These are phyloP conservation scores for Siderastrea siderea DNA, from an alignment of 92 coral and sea anemone genomes.

Conservation along the genomic window DNA sequence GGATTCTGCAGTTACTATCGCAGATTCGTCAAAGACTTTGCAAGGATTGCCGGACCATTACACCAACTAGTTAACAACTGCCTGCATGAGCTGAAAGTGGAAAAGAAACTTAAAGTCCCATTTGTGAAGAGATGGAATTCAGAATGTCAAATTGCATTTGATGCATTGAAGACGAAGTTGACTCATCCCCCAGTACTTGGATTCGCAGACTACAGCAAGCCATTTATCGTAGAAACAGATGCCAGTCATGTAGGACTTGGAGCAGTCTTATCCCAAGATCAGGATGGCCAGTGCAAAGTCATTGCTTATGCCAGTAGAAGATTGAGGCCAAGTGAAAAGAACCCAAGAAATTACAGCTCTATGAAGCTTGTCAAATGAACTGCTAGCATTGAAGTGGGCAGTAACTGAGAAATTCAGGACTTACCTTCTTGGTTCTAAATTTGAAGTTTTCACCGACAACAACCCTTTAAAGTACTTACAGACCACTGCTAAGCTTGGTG, in stretches of 20 bases:
- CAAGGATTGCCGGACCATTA: constrained; percentile 67
- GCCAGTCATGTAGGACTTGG: constrained; percentile 52
- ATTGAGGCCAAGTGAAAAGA: constrained; percentile 65
- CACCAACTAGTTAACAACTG: constrained; percentile 73
- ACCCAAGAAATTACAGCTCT: constrained; percentile 74
- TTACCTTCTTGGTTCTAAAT: constrained; percentile 57
- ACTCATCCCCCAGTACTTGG: constrained; percentile 50
- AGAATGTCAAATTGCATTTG: constrained; percentile 38
- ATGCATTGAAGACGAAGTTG: constrained; percentile 13
- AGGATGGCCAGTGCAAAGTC: constrained; percentile 55
- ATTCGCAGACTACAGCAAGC: constrained; percentile 45
- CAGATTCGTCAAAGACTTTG: constrained; percentile 65
- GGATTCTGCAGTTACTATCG: constrained; percentile 75
- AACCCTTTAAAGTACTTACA: constrained; percentile 66
- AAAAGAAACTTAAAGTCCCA: constrained; percentile 45
- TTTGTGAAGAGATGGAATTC: constrained; percentile 21
- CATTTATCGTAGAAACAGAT: constrained; percentile 59
- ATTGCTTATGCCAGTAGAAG: constrained; percentile 78
- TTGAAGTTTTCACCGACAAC: constrained; percentile 60
- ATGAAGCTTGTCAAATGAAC: constrained; percentile 44
- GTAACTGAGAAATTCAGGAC: constrained; percentile 73
- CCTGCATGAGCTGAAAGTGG: constrained; percentile 32
- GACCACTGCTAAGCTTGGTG: constrained; percentile 65
- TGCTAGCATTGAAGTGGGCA: constrained; percentile 50
- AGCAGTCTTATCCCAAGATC: constrained; percentile 68